A percentile compares a stretch with the other conserved stretches of the same genome.
phyloP scores from a whole-genome alignment of 1,140 invertebrate species.

The Macrocentrus cingulum region DNA sequence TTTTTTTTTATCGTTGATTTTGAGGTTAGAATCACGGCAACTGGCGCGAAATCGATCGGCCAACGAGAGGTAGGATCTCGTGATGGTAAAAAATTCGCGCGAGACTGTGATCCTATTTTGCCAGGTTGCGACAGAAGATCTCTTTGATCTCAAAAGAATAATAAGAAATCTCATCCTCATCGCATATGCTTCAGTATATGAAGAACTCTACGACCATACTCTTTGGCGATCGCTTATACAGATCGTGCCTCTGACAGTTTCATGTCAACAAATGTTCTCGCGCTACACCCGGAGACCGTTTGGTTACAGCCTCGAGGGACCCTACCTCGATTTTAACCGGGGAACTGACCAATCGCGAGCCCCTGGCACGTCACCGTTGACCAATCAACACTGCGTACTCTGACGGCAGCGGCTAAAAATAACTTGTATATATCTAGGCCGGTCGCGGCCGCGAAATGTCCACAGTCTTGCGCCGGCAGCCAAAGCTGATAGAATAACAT shows the following conservation, averaged over 20 bases:
- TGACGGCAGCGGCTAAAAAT: constrained; percentile 52
- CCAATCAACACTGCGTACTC: constrained; percentile 31
- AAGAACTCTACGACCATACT: too few species aligned
- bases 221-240: too few species aligned
- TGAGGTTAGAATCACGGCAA: too few species aligned
- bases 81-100: too few species aligned
- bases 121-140: too few species aligned
- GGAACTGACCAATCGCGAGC: constrained; percentile 32
- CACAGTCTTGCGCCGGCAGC: constrained; percentile 53
- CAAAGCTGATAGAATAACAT: constrained; percentile 31
- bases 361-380: constrained; percentile 27
- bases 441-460: constrained; percentile 45
- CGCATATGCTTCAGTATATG: too few species aligned
- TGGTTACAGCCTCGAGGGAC: constrained; percentile 2
- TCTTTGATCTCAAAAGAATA: too few species aligned
- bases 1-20: too few species aligned
- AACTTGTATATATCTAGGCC: constrained; percentile 52
- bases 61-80: too few species aligned
- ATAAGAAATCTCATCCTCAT: too few species aligned
- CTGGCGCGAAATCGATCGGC: too few species aligned
- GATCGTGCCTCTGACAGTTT: constrained; percentile 41
- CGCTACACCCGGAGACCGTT: constrained; percentile 9
- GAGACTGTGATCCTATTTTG: too few species aligned
- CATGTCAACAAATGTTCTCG: constrained; percentile 49
- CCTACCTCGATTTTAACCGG: constrained; percentile 26